phyloP scores from a whole-genome alignment of 2,113 vertebrate species.

The Pituophis catenifer region DNA sequence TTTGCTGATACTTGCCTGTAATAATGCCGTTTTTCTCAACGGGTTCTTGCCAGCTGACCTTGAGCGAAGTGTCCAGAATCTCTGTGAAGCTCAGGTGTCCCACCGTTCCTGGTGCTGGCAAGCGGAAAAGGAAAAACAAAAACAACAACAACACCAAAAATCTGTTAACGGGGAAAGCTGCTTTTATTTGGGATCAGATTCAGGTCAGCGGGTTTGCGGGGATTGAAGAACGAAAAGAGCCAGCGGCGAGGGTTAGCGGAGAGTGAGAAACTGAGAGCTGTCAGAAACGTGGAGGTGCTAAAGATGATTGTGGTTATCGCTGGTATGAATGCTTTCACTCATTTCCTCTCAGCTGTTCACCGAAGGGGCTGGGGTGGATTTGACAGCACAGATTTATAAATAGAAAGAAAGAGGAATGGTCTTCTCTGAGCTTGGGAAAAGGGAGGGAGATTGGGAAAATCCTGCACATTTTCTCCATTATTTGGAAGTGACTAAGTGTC shows the following conservation, averaged over 20 bases:
- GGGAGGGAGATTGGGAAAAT: not conserved
- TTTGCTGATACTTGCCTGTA: slow-evolving; percentile 72
- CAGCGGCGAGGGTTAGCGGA: not conserved
- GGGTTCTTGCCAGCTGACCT: slow-evolving; percentile 95
- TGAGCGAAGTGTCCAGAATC: slow-evolving; percentile 92
- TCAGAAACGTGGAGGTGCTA: not conserved
- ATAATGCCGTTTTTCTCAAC: slow-evolving; percentile 90
- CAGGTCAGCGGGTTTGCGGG: not conserved
- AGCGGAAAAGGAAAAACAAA: slow-evolving; percentile 28
- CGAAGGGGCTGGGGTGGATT: slow-evolving; percentile 10
- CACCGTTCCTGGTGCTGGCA: slow-evolving; percentile 85
- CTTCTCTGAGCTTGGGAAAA: not conserved
- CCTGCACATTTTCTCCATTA: not conserved
- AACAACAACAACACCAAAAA: not conserved
- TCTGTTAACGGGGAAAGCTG: slow-evolving; percentile 34
- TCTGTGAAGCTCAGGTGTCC: slow-evolving; percentile 91
- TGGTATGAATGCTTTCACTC: slow-evolving; percentile 19
- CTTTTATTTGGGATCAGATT: slow-evolving; percentile 30
- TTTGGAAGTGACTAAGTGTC: not conserved
- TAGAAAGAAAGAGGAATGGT: not conserved
- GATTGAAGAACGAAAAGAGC: slow-evolving; percentile 9
- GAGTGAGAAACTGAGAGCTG: slow-evolving; percentile 24
- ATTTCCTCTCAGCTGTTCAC: not conserved
- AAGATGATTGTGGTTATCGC: not conserved
- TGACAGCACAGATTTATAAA: not conserved